Base-by-base conservation (phyloP, 1,140 invertebrate genomes). In the Tetramorium alpestre region DNA sequence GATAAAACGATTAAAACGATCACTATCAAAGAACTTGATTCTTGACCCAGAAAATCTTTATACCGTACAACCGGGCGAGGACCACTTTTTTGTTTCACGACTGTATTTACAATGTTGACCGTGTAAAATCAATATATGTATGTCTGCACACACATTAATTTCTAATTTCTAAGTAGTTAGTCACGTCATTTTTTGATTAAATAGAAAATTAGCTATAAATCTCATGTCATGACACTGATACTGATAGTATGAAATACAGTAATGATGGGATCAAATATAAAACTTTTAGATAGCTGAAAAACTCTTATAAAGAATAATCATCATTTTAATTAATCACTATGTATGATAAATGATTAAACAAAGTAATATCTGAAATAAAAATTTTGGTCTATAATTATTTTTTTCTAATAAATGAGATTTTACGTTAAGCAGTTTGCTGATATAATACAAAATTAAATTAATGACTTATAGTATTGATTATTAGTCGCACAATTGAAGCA, bases 1-100 rank as follows among this genome's bases (percentile, higher is more conserved):
- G 25, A 72, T 85, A 73, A 54, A 72, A 25, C 54, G 25, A 73
- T 75, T 85, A 54, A 85, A 91, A 85, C 86, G 89, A 88, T 92
- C 90, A 56, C 88, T 89, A 91, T 91, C 92, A 91, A 93, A 93
- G 93, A 94, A 95, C 94, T 94, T 94, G 93, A 93, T 93, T 95
- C 93, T 94, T 94, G 93, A 94, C 93, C 94, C 91, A 94, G 93
- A 94, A 94, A 94, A 87, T 91, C 81, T 86, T 87, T 85, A 88
- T 89, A 88, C 76, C 81, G 89, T 69, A 85, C 73, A 86, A 91
- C 87, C 89, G 90, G 92, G 92, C 88, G 93, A 92, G 92, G 92
- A 91, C 92, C 90, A 93, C 91, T 94, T 94, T 94, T 94, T 94
- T 93, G 92, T 94, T 93, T 92, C 90, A 87, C 91, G 91, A 89